phyloP scores from a whole-genome alignment of 1,140 invertebrate genomes.

The Orchestia grillus region DNA sequence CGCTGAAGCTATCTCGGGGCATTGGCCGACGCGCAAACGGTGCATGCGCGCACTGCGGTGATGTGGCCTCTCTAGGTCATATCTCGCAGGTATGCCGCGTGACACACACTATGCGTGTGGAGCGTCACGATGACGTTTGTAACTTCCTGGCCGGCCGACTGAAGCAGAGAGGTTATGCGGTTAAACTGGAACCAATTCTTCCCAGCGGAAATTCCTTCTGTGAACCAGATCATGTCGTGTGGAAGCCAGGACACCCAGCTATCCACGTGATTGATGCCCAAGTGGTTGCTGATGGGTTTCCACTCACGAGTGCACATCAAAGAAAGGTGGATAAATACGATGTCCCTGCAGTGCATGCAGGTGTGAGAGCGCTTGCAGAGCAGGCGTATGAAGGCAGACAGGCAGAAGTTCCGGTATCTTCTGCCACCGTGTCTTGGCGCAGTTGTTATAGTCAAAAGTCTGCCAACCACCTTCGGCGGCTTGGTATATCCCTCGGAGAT shows the following conservation, averaged over 20 bases:
- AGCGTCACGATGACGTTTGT: neutral
- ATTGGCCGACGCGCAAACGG: too few species aligned
- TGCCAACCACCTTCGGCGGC: too few species aligned
- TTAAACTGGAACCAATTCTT: neutral
- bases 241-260: neutral
- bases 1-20: too few species aligned
- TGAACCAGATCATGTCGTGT: neutral
- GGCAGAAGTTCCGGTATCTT: too few species aligned
- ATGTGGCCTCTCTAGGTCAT: neutral
- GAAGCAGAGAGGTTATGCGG: neutral
- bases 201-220: neutral
- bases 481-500: too few species aligned
- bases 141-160: neutral
- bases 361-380: too few species aligned
- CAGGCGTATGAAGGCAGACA: too few species aligned
- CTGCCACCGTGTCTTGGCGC: too few species aligned
- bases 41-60: too few species aligned
- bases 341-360: too few species aligned
- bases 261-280: neutral
- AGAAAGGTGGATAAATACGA: too few species aligned
- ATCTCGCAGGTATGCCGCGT: neutral
- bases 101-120: neutral
- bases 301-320: neutral
- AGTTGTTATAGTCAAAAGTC: too few species aligned
- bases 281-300: neutral